Conservation (phyloP, 2,797 vertebrate genomes). For the Lutra lutra region DNA sequence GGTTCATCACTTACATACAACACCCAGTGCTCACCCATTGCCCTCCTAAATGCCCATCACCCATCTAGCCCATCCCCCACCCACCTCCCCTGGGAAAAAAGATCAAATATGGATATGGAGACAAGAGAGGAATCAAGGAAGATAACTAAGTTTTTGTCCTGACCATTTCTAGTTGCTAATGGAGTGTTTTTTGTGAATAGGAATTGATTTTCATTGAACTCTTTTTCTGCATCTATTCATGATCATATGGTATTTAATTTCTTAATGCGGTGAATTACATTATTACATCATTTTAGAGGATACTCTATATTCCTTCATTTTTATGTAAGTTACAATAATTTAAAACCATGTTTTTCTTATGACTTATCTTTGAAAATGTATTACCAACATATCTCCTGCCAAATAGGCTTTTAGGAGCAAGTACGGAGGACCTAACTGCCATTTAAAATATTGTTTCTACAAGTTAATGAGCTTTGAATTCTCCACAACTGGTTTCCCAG, state of each 20-base stretch:
- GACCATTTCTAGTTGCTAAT: background rate
- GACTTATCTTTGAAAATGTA: slow-evolving; percentile 30
- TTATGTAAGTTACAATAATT: slow-evolving; percentile 54
- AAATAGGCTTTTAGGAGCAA: background rate
- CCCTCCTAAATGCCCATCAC: background rate
- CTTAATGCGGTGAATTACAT: background rate
- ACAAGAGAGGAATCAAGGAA: background rate
- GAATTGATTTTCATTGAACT: slow-evolving; percentile 7
- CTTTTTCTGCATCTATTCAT: background rate
- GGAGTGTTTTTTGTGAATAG: background rate
- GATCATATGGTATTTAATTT: background rate
- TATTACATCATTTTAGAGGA: slow-evolving; percentile 12
- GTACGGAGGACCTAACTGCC: background rate
- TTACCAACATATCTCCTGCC: background rate
- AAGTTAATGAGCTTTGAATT: slow-evolving; percentile 41
- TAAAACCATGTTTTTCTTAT: slow-evolving; percentile 34
- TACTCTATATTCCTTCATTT: slow-evolving; percentile 19
- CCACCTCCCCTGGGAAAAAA: background rate
- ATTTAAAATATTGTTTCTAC: slow-evolving; percentile 29
- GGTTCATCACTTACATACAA: background rate
- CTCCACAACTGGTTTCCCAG: background rate
- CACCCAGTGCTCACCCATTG: background rate
- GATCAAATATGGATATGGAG: background rate
- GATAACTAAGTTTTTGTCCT: background rate
- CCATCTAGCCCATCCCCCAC: background rate